Evolutionary conservation across 2,797 vertebrate genomes (phyloP).

Genomic region (Falco rusticolus): DNA sequence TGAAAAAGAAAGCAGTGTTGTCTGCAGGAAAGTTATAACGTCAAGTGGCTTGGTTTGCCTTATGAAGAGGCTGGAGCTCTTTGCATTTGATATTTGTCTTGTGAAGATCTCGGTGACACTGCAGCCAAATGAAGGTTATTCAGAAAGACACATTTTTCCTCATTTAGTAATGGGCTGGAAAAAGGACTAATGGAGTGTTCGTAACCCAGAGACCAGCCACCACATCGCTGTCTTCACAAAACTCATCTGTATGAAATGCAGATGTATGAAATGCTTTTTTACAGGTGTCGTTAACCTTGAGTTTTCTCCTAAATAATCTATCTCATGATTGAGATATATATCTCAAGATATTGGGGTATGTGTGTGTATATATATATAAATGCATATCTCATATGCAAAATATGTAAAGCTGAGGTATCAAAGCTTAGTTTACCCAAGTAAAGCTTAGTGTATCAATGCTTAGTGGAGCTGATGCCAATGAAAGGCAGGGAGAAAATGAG

Average conservation of each 20-base stretch:
- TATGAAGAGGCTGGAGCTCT: neutral
- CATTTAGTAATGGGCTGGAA: slow-evolving; percentile 5
- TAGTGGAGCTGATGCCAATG: neutral
- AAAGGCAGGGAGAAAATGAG: neutral
- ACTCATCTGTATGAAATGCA: neutral
- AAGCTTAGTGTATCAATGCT: neutral
- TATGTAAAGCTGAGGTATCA: neutral
- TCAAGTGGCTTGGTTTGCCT: neutral
- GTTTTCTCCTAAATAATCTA: neutral
- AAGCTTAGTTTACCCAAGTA: neutral
- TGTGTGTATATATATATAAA: too few relatives aligned
- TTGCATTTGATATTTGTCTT: neutral
- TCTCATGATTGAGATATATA: neutral
- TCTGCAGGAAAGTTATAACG: neutral
- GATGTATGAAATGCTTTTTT: neutral
- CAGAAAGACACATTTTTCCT: slow-evolving; percentile 34
- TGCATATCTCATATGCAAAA: neutral
- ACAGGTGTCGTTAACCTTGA: neutral
- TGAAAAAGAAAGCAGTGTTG: neutral
- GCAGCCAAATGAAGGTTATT: neutral
- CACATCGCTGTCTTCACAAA: neutral
- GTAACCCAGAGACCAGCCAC: neutral
- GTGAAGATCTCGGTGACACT: neutral
- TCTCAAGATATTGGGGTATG: neutral
- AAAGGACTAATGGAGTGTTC: slow-evolving; percentile 8